These are phyloP conservation scores for Peromyscus eremicus DNA, from an alignment of 2,797 vertebrate species.

Conservation along the genomic window DNA sequence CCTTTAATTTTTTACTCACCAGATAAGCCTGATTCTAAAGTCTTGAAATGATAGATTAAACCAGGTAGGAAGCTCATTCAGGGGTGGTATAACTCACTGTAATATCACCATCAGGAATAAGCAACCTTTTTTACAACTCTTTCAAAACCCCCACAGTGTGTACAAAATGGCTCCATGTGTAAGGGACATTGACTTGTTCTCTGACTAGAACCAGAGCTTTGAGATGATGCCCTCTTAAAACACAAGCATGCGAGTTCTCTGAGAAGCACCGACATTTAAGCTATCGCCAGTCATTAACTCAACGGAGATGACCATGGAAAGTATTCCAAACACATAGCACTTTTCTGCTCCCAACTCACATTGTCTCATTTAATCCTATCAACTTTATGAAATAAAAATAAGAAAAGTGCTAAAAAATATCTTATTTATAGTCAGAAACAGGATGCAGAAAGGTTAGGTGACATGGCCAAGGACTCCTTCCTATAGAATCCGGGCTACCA, in stretches of 20 bases:
- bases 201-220: background rate
- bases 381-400: background rate
- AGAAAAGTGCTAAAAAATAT: background rate
- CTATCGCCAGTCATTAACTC: background rate
- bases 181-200: conserved; percentile 32
- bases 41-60: background rate
- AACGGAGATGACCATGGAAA: background rate
- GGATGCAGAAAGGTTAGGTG: background rate
- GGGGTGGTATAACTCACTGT: background rate
- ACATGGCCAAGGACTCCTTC: background rate
- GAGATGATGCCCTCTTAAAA: background rate
- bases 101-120: conserved; percentile 38
- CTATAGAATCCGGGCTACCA: accelerated
- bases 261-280: conserved; percentile 9
- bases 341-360: conserved; percentile 17
- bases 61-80: background rate
- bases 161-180: background rate
- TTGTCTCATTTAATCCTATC: conserved; percentile 26
- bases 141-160: conserved; percentile 6
- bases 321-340: background rate
- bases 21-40: background rate
- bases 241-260: background rate
- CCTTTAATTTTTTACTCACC: conserved; percentile 15
- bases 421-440: background rate
- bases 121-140: background rate